phyloP scores from a whole-genome alignment of 2,888 invertebrate species.

The Drosophila macrothrix region DNA sequence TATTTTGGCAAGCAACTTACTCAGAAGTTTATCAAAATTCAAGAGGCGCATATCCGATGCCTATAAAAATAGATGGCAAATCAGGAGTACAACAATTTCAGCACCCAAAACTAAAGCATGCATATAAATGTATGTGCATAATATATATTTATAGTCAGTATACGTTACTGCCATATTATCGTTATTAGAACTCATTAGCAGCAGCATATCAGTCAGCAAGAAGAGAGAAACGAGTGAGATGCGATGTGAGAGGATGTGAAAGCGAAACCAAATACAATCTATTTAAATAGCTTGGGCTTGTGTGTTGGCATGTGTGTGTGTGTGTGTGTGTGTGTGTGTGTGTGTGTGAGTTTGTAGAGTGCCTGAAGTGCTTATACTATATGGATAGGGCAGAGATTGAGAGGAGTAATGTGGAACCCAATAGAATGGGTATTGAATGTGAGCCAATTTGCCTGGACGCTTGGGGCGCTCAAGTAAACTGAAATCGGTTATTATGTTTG shows the following conservation, averaged over 20 bases:
- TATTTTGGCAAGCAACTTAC: neutral
- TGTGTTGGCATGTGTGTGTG: slow-evolving; percentile 7
- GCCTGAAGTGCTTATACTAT: slow-evolving; percentile 40
- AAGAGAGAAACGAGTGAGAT: neutral
- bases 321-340: neutral
- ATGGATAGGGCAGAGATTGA: neutral
- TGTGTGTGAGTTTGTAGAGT: neutral
- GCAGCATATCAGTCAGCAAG: slow-evolving; percentile 29
- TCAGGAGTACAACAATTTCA: slow-evolving; percentile 16
- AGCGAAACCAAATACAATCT: slow-evolving; percentile 41
- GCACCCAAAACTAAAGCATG: slow-evolving; percentile 15
- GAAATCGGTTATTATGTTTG: slow-evolving; percentile 26
- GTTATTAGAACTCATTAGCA: slow-evolving; percentile 76
- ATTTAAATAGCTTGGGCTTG: slow-evolving; percentile 20
- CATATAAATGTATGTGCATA: slow-evolving; percentile 16
- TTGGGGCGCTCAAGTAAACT: slow-evolving; percentile 15
- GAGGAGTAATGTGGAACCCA: slow-evolving; percentile 1
- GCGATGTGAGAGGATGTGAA: slow-evolving; percentile 3
- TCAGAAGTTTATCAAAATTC: neutral
- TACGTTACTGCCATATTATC: slow-evolving; percentile 62
- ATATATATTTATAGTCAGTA: slow-evolving; percentile 50
- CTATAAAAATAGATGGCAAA: slow-evolving; percentile 36
- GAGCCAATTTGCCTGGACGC: slow-evolving; percentile 54
- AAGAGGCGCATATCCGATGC: slow-evolving; percentile 11
- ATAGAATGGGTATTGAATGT: slow-evolving; percentile 37